Percentiles rank a stretch among this genome's conserved stretches.
These are phyloP conservation scores for Bothrops jararaca DNA, from an alignment of 2,113 vertebrate species.

Conservation along the genomic window DNA sequence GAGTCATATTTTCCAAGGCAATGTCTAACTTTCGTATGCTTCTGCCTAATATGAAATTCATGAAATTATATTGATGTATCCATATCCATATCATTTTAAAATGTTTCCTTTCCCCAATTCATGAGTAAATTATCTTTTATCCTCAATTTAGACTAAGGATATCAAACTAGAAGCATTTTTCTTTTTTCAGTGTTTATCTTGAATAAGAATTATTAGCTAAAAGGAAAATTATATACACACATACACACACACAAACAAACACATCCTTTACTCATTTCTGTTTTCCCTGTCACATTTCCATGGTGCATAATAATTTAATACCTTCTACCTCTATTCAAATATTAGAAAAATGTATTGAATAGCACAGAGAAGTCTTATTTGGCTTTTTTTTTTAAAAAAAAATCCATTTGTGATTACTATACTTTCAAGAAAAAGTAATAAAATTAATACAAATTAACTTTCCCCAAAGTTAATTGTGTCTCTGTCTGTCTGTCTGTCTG, in stretches of 20 bases:
- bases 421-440: not conserved
- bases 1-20: not conserved
- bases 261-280: not conserved
- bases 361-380: not conserved
- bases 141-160: conserved; percentile 14
- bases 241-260: not conserved
- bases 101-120: not conserved
- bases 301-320: not conserved
- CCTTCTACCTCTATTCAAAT: not conserved
- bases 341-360: not conserved
- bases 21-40: not conserved
- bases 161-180: conserved; percentile 25
- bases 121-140: conserved; percentile 24
- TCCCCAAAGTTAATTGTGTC: not conserved
- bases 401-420: not conserved
- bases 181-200: conserved; percentile 6
- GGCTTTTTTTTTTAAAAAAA: not conserved
- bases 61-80: not conserved
- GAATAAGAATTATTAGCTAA: conserved; percentile 29
- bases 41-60: not conserved
- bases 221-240: not conserved
- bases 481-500: too few relatives aligned
- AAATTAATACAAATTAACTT: not conserved
- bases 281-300: not conserved
- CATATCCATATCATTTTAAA: not conserved